Percentiles rank a stretch among this genome's conserved stretches.
Conservation (phyloP, 2,113 vertebrate genomes). For the Lophius piscatorius region DNA sequence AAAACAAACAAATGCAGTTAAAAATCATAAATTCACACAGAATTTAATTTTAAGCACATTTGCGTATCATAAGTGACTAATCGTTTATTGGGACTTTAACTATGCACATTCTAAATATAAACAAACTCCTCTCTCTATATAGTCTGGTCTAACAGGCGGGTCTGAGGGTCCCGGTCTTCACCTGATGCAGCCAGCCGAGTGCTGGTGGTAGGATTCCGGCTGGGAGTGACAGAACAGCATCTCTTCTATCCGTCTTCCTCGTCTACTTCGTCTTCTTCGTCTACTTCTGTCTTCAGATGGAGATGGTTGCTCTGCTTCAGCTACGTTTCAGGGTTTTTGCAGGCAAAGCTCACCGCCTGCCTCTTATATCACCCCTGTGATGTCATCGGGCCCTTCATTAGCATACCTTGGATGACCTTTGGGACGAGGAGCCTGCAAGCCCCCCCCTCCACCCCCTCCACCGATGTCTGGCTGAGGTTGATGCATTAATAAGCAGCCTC, state of each 20-base stretch:
- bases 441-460: conserved; percentile 42
- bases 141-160: too few relatives aligned
- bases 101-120: too few relatives aligned
- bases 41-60: too few relatives aligned
- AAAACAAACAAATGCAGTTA: too few relatives aligned
- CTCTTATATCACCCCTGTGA: conserved; percentile 72
- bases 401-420: conserved; percentile 59
- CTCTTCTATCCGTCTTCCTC: too few relatives aligned
- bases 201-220: conserved; percentile 90
- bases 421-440: conserved; percentile 33
- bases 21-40: too few relatives aligned
- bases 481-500: conserved; percentile 30
- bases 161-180: conserved; percentile 71
- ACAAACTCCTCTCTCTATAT: too few relatives aligned
- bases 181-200: conserved; percentile 87
- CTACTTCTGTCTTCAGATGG: too few relatives aligned
- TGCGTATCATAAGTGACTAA: too few relatives aligned
- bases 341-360: not conserved
- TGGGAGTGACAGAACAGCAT: conserved; percentile 94
- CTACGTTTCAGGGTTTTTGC: conserved; percentile 22
- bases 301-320: too few relatives aligned
- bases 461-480: conserved; percentile 10
- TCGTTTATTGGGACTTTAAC: too few relatives aligned
- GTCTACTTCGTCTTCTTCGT: too few relatives aligned
- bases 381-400: conserved; percentile 40